A percentile compares a stretch with the other conserved stretches of the same genome.
These are phyloP conservation scores for Sandelia bainsii DNA, from an alignment of 2,797 vertebrate species.

Conservation along the genomic window DNA sequence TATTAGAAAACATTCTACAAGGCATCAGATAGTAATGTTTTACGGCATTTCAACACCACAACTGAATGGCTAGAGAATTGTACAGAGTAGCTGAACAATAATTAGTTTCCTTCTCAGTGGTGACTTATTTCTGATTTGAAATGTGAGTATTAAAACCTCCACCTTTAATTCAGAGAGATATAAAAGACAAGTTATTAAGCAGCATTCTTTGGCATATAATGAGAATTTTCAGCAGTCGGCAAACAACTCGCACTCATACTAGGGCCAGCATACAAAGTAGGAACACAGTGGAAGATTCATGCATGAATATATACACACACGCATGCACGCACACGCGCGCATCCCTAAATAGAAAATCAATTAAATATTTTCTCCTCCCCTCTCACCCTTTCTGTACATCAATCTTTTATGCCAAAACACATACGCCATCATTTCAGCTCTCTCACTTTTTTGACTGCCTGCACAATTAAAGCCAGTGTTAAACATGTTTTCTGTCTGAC, in stretches of 20 bases:
- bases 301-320: neutral
- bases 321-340: neutral
- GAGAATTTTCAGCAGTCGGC: slow-evolving; percentile 22
- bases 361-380: slow-evolving; percentile 1
- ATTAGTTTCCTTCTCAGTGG: neutral
- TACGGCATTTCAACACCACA: neutral
- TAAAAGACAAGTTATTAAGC: slow-evolving; percentile 18
- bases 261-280: neutral
- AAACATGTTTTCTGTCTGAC: slow-evolving; percentile 28
- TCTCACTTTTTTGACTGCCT: slow-evolving; percentile 12
- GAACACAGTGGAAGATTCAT: neutral
- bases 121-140: slow-evolving; percentile 1
- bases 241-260: neutral
- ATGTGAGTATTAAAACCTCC: neutral
- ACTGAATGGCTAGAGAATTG: neutral
- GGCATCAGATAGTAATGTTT: neutral
- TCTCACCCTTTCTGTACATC: neutral
- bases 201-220: slow-evolving; percentile 39
- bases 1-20: neutral
- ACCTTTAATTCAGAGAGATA: slow-evolving; percentile 22
- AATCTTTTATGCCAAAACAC: neutral
- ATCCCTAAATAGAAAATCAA: neutral
- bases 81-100: neutral
- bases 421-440: slow-evolving; percentile 18
- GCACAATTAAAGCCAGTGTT: slow-evolving; percentile 23